Evolutionary conservation across 2,888 invertebrate genomes (phyloP).

Genomic region (Punctoribates punctum): DNA sequence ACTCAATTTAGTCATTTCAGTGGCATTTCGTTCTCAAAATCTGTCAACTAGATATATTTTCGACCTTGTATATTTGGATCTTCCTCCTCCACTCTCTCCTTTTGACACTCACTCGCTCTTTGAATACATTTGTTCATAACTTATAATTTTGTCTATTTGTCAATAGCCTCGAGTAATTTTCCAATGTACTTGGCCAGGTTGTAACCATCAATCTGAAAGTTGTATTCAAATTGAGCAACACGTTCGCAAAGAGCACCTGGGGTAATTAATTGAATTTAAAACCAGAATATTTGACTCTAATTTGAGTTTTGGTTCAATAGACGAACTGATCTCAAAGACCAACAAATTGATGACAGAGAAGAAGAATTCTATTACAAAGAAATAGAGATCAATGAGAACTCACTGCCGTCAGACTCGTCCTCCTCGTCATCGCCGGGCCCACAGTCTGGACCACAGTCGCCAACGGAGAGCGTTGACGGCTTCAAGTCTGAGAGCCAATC

Average conservation of each 20-base stretch:
- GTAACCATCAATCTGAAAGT: conserved; percentile 70
- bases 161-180: conserved; percentile 50
- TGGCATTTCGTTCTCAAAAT: too few species aligned
- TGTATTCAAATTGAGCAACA: conserved; percentile 80
- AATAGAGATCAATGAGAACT: conserved; percentile 45
- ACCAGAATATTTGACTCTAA: too few species aligned
- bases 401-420: not conserved
- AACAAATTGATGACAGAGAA: conserved; percentile 46
- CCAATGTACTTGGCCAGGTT: conserved; percentile 88
- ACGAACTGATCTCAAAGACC: conserved; percentile 47
- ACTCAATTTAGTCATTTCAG: too few species aligned
- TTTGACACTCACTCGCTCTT: too few species aligned
- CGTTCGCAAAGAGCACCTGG: conserved; percentile 79
- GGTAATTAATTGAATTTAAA: conserved; percentile 70
- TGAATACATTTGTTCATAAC: too few species aligned
- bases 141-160: not conserved
- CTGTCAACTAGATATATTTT: too few species aligned
- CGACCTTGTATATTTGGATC: too few species aligned
- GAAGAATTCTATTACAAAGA: conserved; percentile 49
- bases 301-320: conserved; percentile 33
- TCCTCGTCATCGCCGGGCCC: not conserved
- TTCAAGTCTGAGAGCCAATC: conserved; percentile 19
- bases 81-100: too few species aligned
- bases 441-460: conserved; percentile 10
- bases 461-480: not conserved